phyloP scores from a whole-genome alignment of 2,797 vertebrate genomes.

The Percopsis omiscomaycus region DNA sequence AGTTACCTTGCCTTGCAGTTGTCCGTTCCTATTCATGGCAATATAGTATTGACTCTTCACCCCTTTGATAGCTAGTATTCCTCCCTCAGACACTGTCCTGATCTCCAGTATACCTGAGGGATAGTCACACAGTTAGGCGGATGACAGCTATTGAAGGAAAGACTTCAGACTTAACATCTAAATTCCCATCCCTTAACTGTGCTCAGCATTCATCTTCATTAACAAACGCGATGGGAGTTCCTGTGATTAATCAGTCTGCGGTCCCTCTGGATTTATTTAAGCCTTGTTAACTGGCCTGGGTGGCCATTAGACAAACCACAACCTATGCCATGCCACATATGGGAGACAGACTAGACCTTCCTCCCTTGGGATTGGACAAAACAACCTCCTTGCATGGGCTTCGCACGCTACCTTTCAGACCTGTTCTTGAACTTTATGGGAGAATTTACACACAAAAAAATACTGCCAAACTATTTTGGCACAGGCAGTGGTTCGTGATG shows the following conservation, averaged over 20 bases:
- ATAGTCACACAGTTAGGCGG: slow-evolving; percentile 40
- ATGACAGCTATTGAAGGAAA: slow-evolving; percentile 32
- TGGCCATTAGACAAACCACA: slow-evolving; percentile 67
- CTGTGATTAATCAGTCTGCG: slow-evolving; percentile 64
- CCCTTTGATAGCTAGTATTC: slow-evolving; percentile 96
- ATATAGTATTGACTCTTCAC: slow-evolving; percentile 96
- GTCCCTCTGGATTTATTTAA: slow-evolving; percentile 61
- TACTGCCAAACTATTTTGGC: slow-evolving; percentile 22
- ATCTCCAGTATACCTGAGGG: slow-evolving; percentile 96
- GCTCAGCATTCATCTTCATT: slow-evolving; percentile 64
- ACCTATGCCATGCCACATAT: slow-evolving; percentile 62
- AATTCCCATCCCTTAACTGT: slow-evolving; percentile 25
- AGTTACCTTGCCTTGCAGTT: slow-evolving; percentile 94
- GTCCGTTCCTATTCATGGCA: slow-evolving; percentile 93
- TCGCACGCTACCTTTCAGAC: slow-evolving; percentile 58
- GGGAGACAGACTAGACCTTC: slow-evolving; percentile 63
- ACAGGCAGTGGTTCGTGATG: slow-evolving; percentile 14
- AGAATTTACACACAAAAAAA: slow-evolving; percentile 19
- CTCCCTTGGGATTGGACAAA: slow-evolving; percentile 59
- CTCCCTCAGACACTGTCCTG: slow-evolving; percentile 93
- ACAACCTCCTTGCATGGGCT: slow-evolving; percentile 52
- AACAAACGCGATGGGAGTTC: slow-evolving; percentile 50
- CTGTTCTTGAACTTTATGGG: slow-evolving; percentile 39
- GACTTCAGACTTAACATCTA: slow-evolving; percentile 52
- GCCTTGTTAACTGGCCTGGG: slow-evolving; percentile 70